Base-by-base conservation (phyloP, 2,888 invertebrate genomes). In the Orthonevra nobilis region DNA sequence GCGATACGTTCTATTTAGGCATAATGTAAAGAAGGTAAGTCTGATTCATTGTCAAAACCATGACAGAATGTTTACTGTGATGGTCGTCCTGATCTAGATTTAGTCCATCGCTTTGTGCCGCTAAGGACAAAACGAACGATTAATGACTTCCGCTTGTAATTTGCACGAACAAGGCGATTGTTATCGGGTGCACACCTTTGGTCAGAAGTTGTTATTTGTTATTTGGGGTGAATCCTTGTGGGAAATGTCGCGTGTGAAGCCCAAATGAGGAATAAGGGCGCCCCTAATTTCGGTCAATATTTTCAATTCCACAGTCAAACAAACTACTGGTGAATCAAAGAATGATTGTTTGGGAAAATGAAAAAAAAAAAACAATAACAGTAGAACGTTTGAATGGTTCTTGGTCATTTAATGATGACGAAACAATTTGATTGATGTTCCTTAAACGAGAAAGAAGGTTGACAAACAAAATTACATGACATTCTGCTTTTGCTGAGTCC, bases 21-120 rank as follows among this genome's bases (percentile, higher is more conserved):
- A 96, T 91, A 95, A 95, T 90, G 93, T 96, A 89, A 95, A 95
- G 90, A 93, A 94, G 92, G 96, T 96, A 90, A 91, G 91, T 90
- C 9, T 23, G 23, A 23, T 23, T 32, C n/a, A 2, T 14, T 3
- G 7, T 14, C 5, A 9, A 7, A 26, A n/a, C n/a, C n/a, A n/a
- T n/a, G n/a, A n/a, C n/a, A n/a, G n/a, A n/a, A n/a, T n/a, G n/a
- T n/a, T n/a, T n/a, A n/a, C n/a, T n/a, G n/a, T n/a, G n/a, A n/a
- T n/a, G n/a, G n/a, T n/a, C n/a, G n/a, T n/a, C n/a, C n/a, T n/a
- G n/a, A 38, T 32, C 28, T 46, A 40, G 36, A 48, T 64, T 52
- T 12, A 12, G n/a, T 19, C 23, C 14, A 50, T 26, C 26, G 17
- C 42, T 32, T n/a, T n/a, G n/a, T 36, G 34, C 34, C 38, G n/a